Percentiles rank a stretch among this genome's conserved stretches.
phyloP scores from a whole-genome alignment of 2,113 vertebrate genomes.

The Chunga burmeisteri region DNA sequence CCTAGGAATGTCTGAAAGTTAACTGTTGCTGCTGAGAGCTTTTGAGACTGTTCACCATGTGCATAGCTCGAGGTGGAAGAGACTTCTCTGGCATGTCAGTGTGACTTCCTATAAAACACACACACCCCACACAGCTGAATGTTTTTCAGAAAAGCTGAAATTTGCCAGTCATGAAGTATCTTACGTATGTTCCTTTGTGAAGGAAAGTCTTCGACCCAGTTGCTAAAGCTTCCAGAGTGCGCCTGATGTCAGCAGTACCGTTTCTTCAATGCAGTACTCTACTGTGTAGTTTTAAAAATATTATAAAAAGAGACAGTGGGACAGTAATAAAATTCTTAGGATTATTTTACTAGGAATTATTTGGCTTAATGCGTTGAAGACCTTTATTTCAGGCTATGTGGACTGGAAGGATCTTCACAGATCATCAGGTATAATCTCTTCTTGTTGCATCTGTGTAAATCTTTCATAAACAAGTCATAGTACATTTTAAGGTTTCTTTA shows the following conservation, averaged over 20 bases:
- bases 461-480: background rate
- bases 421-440: background rate
- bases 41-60: background rate
- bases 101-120: background rate
- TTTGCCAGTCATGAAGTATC: accelerated
- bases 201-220: background rate
- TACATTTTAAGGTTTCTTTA: background rate
- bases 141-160: background rate
- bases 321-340: background rate
- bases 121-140: background rate
- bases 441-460: background rate
- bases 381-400: background rate
- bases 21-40: background rate
- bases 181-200: background rate
- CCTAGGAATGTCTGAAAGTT: accelerated
- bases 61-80: accelerated
- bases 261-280: accelerated
- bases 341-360: background rate
- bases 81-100: background rate
- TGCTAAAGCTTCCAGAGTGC: accelerated
- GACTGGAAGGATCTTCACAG: background rate
- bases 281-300: background rate
- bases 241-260: background rate
- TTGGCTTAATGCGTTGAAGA: background rate
- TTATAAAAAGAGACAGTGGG: background rate